phyloP scores from a whole-genome alignment of 2,113 vertebrate species.

The Ochotona curzoniae region DNA sequence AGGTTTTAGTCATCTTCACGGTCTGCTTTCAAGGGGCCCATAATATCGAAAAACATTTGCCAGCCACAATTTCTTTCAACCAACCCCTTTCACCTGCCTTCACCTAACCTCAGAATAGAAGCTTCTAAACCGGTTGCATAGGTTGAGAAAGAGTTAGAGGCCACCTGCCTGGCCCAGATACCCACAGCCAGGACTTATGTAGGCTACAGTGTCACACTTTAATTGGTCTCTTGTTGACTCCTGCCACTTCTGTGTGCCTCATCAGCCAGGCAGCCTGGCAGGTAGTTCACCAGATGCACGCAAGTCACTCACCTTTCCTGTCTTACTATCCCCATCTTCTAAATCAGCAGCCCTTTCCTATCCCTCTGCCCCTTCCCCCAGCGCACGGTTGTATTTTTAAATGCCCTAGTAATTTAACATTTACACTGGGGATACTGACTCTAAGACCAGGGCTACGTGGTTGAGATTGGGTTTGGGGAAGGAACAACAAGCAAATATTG shows the following conservation, averaged over 20 bases:
- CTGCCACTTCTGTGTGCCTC: conserved; percentile 25
- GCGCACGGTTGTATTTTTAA: conserved; percentile 64
- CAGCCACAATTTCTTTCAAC: background rate
- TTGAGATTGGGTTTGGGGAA: background rate
- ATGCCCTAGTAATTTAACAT: conserved; percentile 56
- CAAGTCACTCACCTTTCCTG: conserved; percentile 13
- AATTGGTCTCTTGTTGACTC: conserved; percentile 73
- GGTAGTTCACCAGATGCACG: conserved; percentile 30
- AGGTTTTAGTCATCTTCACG: conserved; percentile 33
- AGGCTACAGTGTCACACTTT: conserved; percentile 49
- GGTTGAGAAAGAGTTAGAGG: conserved; percentile 49
- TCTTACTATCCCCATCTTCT: background rate
- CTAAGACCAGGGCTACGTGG: conserved; percentile 47
- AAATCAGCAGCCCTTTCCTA: background rate
- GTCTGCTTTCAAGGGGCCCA: background rate
- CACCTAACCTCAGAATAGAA: conserved; percentile 55
- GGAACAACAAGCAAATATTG: background rate
- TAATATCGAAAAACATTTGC: conserved; percentile 6
- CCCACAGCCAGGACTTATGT: background rate
- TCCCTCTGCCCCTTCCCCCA: background rate
- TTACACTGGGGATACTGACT: conserved; percentile 58
- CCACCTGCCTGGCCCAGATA: conserved; percentile 16
- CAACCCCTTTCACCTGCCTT: background rate
- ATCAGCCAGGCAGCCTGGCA: background rate
- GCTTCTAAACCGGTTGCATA: background rate